phyloP scores from a whole-genome alignment of 2,113 vertebrate species.

The Muscicapa adusta region DNA sequence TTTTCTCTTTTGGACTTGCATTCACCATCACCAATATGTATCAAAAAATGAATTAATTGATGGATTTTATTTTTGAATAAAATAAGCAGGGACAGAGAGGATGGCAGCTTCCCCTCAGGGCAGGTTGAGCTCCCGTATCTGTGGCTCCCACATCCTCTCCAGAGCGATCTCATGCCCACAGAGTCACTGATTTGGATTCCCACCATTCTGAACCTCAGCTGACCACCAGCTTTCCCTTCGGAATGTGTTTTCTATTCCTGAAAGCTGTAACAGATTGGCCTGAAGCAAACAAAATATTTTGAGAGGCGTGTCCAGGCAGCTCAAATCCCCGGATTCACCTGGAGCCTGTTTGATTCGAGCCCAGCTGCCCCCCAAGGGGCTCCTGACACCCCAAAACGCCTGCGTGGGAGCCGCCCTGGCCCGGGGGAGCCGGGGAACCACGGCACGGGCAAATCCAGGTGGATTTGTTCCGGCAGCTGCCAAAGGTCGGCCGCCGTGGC shows the following conservation, averaged over 20 bases:
- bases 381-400: fast-evolving
- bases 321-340: fast-evolving
- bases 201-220: too few relatives aligned
- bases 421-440: fast-evolving
- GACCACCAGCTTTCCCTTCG: fast-evolving
- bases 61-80: not conserved
- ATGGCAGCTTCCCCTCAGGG: not conserved
- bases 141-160: not conserved
- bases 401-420: fast-evolving
- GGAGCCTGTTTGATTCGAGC: fast-evolving
- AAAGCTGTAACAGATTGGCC: fast-evolving
- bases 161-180: fast-evolving
- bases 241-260: fast-evolving
- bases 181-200: fast-evolving
- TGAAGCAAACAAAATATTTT: not conserved
- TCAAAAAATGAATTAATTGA: fast-evolving
- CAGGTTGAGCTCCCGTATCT: not conserved
- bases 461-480: not conserved
- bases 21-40: too few relatives aligned
- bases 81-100: not conserved
- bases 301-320: fast-evolving
- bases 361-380: not conserved
- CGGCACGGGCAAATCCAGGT: fast-evolving
- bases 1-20: not conserved
- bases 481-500: not conserved